phyloP scores from a whole-genome alignment of 2,888 invertebrate genomes.

The Trachelus tabidus region DNA sequence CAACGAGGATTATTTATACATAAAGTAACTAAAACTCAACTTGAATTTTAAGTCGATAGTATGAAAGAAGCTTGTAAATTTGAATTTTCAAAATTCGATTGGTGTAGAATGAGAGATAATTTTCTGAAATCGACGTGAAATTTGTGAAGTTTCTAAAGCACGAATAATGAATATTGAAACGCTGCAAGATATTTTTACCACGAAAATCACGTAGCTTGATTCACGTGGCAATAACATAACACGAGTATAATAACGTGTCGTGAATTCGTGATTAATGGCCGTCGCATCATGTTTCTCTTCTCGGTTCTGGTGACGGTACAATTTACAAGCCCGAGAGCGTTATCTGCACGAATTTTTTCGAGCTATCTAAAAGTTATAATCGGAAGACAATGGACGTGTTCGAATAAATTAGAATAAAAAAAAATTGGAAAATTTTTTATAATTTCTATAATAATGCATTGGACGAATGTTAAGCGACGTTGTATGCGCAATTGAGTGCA shows the following conservation, averaged over 20 bases:
- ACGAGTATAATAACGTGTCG: neutral
- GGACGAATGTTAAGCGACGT: neutral
- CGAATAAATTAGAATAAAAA: conserved; percentile 7
- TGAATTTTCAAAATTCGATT: no score
- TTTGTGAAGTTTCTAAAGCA: neutral
- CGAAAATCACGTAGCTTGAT: no score
- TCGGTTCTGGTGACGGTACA: conserved; percentile 24
- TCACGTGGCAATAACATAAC: no score
- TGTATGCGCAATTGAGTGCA: neutral
- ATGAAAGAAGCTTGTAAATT: neutral
- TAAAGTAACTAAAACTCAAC: neutral
- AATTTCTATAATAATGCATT: neutral
- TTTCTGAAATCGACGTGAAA: neutral
- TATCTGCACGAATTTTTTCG: neutral
- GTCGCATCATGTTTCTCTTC: neutral
- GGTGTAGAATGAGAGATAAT: no score
- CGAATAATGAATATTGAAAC: neutral
- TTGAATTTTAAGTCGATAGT: neutral
- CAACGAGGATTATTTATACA: neutral
- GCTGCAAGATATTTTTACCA: no score
- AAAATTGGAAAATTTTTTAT: neutral
- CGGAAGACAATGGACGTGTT: neutral
- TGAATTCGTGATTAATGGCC: neutral
- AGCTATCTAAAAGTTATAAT: neutral
- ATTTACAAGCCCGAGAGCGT: conserved; percentile 32